A percentile compares a stretch with the other conserved stretches of the same genome.
These are phyloP conservation scores for Oxytorus armatus DNA, from an alignment of 2,888 invertebrate species.

Conservation along the genomic window DNA sequence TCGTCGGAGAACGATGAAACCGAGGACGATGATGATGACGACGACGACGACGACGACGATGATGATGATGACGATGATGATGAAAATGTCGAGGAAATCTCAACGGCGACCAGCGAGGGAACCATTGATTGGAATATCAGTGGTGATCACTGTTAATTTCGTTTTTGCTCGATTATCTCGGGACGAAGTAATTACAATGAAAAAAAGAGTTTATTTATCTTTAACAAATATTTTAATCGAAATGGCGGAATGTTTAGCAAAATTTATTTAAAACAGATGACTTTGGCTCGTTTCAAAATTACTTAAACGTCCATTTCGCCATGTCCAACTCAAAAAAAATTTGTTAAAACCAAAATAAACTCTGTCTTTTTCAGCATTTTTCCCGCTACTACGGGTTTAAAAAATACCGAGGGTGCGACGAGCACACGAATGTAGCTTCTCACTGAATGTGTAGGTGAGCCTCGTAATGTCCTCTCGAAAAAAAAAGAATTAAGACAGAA, in stretches of 20 bases:
- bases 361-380: constrained; percentile 16
- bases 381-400: constrained; percentile 25
- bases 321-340: no score
- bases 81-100: constrained; percentile 3
- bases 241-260: no score
- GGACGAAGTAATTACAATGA: neutral
- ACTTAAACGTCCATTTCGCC: no score
- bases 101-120: constrained; percentile 52
- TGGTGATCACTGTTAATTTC: constrained; percentile 43
- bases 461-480: constrained; percentile 7
- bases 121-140: constrained; percentile 55
- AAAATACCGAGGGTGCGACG: constrained; percentile 15
- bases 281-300: no score
- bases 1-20: constrained; percentile 71
- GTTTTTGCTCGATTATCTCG: neutral
- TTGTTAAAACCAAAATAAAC: neutral
- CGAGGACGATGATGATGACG: constrained; percentile 63
- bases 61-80: constrained; percentile 43
- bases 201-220: neutral
- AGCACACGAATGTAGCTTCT: neutral
- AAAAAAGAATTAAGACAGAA: neutral
- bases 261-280: no score
- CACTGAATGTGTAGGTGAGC: constrained; percentile 1
- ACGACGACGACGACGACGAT: constrained; percentile 44
- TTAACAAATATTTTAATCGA: no score